Evolutionary conservation across 2,888 invertebrate species (phyloP), one percentile per base, ranked within the genome.

Genomic region (Eupithecia inturbata): DNA sequence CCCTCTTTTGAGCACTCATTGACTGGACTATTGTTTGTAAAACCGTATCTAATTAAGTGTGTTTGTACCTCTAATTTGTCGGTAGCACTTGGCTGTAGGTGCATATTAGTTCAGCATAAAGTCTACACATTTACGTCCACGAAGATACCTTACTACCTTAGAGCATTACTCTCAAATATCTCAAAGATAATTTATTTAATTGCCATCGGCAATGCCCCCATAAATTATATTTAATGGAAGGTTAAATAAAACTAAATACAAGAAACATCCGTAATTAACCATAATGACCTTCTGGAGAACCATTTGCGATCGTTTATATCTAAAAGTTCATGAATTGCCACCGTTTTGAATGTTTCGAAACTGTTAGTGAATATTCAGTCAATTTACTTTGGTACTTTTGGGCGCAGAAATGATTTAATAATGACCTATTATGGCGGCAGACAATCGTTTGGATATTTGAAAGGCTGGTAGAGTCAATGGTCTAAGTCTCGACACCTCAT

Each of bases 401-500:
- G 70, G 72, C 67, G 39, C 53, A 72, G 70, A 75, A 75, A 72
- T 75, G 72, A 75, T 75, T 72, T 72, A 75, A 72, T 75, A 72
- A 75, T 75, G 75, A 72, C 75, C 70, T 64, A 72, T 67, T 72
- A 75, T 67, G 71, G 74, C 71, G 26, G 66, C 22, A 69, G 62
- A 67, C 67, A 72, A 70, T 62, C 63, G 57, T 53, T 60, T 28
- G 45, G 70, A 72, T 53, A 67, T 53, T 74, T 60, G 45, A 33
- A 33, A 67, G 60, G 33, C 36, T 41, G 57, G 53, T 68, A 28
- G 36, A 72, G 33, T 28, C 45, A 53, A 68, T 26, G 68, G 39
- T 66, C 28, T 41, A 53, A 53, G 26, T 57, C 49, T 12, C 53
- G 57, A n/a, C 57, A 57, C 36, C 33, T 36, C 57, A 57, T n/a